Base-by-base conservation (phyloP, 2,113 vertebrate genomes). In the Neodontobutis hainanensis region DNA sequence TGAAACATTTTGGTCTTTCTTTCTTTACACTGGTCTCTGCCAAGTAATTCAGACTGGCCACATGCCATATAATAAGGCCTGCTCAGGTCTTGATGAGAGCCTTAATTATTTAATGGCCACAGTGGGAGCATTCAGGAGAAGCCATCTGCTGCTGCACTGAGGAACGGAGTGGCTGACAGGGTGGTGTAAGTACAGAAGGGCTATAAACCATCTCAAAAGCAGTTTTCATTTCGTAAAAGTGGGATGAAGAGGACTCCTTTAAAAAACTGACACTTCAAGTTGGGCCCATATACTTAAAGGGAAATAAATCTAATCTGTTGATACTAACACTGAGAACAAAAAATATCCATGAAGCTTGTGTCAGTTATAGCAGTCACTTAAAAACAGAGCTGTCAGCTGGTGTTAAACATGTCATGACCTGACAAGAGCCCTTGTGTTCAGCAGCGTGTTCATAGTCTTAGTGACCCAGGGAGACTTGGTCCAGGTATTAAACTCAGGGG, bases 41-140 rank as follows among this genome's bases (percentile, higher is more conserved):
- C 83, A 88, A 90, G 75, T 52, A 77, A 72, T 62, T 68, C 76
- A 60, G 70, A 61, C 76, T 91, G 91, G 88, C 88, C 16, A 6
- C 6, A 62, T 71, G 90, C 88, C 90, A 91, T 79, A 77, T 86
- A 80, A 83, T 70, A 87, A 90, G 87, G 82, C 86, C 71, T 67
- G 83, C 81, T 85, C 80, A 87, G 87, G 82, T 90, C 89, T 90
- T 91, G 90, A 92, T 92, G 90, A 90, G 84, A 87, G 85, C 81
- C 87, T 91, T 91, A 90, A 92, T 92, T 90, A 92, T 93, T 92
- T 92, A 93, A 93, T 92, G 77, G 77, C 77, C 84, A 83, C 90
- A 81, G 87, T 80, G 89, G 90, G 89, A 89, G 89, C 83, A 84
- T 84, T 91, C 65, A 81, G 84, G 87, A 81, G 81, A 87, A 82